Percentiles rank a stretch among this genome's conserved stretches.
Evolutionary conservation across 2,888 invertebrate genomes (phyloP).

Genomic region (Clanis bilineata): DNA sequence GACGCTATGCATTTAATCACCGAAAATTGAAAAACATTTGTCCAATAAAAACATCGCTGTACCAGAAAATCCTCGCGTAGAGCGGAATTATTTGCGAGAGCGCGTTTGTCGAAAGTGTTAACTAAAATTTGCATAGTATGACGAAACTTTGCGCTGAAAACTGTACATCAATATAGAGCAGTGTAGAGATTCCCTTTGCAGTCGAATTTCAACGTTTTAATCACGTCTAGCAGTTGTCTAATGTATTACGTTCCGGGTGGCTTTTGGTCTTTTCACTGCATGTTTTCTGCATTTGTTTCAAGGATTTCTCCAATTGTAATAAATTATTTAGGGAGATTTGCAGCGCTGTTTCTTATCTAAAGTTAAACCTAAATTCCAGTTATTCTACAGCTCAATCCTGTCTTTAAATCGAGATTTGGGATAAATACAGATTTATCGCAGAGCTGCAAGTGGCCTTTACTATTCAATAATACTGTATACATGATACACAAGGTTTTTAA

Average conservation of each 20-base stretch:
- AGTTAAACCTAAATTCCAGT: too few species aligned
- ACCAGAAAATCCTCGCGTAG: slow-evolving; percentile 25
- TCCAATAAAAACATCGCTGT: slow-evolving; percentile 29
- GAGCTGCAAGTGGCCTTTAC: too few species aligned
- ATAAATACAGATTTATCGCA: too few species aligned
- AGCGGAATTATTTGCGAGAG: slow-evolving; percentile 48
- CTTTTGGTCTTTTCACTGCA: not conserved
- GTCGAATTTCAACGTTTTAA: slow-evolving; percentile 29
- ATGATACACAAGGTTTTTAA: not conserved
- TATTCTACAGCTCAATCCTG: too few species aligned
- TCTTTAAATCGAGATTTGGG: too few species aligned
- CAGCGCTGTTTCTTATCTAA: too few species aligned
- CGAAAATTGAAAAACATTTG: slow-evolving; percentile 15
- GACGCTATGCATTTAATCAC: not conserved
- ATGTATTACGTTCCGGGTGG: slow-evolving; percentile 22
- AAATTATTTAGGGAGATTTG: too few species aligned
- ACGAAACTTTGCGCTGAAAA: slow-evolving; percentile 53
- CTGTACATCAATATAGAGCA: slow-evolving; percentile 47
- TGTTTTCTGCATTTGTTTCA: not conserved
- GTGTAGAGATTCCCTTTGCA: slow-evolving; percentile 12
- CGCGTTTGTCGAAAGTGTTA: slow-evolving; percentile 64
- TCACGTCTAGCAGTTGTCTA: slow-evolving; percentile 20
- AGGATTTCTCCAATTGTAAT: too few species aligned
- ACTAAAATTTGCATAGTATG: slow-evolving; percentile 71
- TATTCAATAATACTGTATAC: too few species aligned